A percentile compares a stretch with the other conserved stretches of the same genome.
phyloP scores from a whole-genome alignment of 2,113 vertebrate genomes.

The Odocoileus virginianus region DNA sequence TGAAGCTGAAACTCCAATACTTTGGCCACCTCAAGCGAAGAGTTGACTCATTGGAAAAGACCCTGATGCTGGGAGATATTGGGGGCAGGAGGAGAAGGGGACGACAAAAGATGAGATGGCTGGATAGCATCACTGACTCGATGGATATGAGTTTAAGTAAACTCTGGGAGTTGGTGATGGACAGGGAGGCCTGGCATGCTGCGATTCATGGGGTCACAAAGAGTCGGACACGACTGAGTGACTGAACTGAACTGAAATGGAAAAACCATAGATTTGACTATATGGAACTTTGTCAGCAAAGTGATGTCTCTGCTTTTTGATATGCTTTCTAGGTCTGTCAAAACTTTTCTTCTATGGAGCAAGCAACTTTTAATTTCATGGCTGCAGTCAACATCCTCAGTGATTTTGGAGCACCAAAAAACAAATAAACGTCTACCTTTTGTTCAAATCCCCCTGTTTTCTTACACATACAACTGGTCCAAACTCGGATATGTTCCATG shows the following conservation, averaged over 20 bases:
- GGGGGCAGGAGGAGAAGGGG: too few species aligned
- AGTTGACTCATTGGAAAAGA: too few species aligned
- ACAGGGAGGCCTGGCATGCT: too few species aligned
- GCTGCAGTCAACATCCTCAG: background rate
- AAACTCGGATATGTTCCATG: background rate
- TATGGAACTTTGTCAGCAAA: background rate
- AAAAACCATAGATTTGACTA: background rate
- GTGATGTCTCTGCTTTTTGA: background rate
- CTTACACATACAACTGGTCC: background rate
- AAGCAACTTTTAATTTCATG: background rate
- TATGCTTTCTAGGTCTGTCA: background rate
- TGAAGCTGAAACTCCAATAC: too few species aligned
- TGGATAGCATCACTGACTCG: too few species aligned
- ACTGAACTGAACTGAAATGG: background rate
- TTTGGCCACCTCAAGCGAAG: too few species aligned
- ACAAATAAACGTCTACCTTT: background rate
- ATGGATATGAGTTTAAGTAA: too few species aligned
- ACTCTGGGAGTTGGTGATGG: too few species aligned
- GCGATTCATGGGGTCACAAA: too few species aligned
- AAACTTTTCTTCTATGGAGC: background rate
- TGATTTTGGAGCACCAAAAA: background rate
- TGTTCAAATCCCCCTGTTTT: background rate
- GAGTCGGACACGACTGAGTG: too few species aligned
- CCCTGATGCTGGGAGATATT: too few species aligned
- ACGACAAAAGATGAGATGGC: too few species aligned